These are phyloP conservation scores for Dendrolimus kikuchii DNA, from an alignment of 1,140 invertebrate genomes.

Conservation along the genomic window DNA sequence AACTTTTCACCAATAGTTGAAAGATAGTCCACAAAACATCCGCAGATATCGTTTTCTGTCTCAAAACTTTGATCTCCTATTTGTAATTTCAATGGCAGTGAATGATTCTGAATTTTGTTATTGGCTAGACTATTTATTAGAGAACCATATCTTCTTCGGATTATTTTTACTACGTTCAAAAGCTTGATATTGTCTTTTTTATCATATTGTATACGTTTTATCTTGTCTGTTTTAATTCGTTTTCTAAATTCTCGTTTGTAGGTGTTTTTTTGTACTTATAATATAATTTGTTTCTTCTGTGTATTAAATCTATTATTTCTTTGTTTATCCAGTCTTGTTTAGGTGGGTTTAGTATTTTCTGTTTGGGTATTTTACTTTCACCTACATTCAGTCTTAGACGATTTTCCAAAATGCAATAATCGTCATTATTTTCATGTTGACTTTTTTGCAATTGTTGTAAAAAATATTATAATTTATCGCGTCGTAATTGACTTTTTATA, in stretches of 20 bases:
- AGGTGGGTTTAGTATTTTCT: slow-evolving; percentile 13
- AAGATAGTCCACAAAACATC: no score
- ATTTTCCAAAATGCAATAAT: neutral
- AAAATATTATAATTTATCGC: no score
- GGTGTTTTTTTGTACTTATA: slow-evolving; percentile 4
- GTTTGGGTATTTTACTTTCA: slow-evolving; percentile 8
- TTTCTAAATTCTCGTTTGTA: neutral
- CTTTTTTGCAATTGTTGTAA: neutral
- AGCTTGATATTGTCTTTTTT: slow-evolving; percentile 1
- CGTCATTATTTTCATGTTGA: neutral
- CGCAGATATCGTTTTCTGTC: no score
- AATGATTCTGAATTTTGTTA: no score
- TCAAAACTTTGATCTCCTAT: no score
- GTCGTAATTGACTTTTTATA: no score
- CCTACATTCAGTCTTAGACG: neutral
- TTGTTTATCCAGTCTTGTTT: no score
- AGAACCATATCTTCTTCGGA: slow-evolving; percentile 5
- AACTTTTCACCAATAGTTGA: no score
- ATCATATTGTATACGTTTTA: slow-evolving; percentile 1
- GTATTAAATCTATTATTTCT: no score
- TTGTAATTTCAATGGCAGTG: no score
- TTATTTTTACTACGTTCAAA: slow-evolving; percentile 7
- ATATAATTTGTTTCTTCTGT: no score
- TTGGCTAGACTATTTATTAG: slow-evolving; percentile 9
- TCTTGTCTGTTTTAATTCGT: neutral